Conservation (phyloP, 23 tunicate species). For the Ciona savignyi region DNA sequence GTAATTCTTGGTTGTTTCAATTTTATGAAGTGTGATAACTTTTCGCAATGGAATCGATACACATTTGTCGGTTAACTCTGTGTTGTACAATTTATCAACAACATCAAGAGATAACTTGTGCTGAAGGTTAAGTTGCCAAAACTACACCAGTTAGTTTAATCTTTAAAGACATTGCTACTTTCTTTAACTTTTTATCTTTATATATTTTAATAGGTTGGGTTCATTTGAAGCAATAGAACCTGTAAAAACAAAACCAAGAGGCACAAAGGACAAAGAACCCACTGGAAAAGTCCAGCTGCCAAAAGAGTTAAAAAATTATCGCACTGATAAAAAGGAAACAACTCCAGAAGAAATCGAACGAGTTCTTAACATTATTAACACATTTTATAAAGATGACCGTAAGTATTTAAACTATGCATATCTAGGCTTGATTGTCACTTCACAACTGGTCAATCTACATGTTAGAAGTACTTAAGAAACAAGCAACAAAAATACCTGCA, state of each 20-base stretch:
- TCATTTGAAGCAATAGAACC: background rate
- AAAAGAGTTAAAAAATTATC: conserved; percentile 52
- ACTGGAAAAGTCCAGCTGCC: conserved; percentile 47
- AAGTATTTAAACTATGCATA: conserved; percentile 5
- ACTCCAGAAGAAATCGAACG: conserved; percentile 89
- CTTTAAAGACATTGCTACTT: too few relatives aligned
- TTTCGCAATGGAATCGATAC: too few relatives aligned
- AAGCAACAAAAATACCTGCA: too few relatives aligned
- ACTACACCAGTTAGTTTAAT: too few relatives aligned
- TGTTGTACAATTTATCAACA: too few relatives aligned
- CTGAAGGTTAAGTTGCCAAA: too few relatives aligned
- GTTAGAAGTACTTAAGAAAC: too few relatives aligned
- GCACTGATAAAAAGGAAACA: conserved; percentile 62
- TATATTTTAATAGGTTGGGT: background rate
- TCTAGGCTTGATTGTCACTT: too few relatives aligned
- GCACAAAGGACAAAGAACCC: conserved; percentile 4
- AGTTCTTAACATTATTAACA: conserved; percentile 41
- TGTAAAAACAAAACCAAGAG: background rate
- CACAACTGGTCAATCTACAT: too few relatives aligned
- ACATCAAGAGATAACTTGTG: too few relatives aligned
- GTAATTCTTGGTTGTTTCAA: background rate
- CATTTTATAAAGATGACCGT: conserved; percentile 47
- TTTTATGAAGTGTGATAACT: too few relatives aligned
- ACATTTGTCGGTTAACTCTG: too few relatives aligned
- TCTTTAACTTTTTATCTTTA: background rate